Percentiles rank a stretch among this genome's conserved stretches.
Conservation (phyloP, 1,140 invertebrate species). For the Acromyrmex charruanus region DNA sequence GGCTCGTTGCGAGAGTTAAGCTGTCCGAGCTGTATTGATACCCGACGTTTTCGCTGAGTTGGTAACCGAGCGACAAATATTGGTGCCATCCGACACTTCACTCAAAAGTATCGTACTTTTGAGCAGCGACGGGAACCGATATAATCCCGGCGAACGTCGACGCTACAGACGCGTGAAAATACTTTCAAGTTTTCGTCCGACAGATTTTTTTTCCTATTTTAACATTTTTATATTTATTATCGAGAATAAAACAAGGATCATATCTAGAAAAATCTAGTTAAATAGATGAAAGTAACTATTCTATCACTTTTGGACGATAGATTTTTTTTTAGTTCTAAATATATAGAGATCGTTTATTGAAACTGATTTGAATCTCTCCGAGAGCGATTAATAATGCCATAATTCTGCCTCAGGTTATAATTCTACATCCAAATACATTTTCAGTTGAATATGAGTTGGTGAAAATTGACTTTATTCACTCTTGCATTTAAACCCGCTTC, state of each 20-base stretch:
- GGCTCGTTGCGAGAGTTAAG: neutral
- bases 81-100: constrained; percentile 29
- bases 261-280: neutral
- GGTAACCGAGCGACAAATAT: constrained; percentile 16
- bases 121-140: neutral
- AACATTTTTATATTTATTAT: neutral
- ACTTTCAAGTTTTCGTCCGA: neutral
- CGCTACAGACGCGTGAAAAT: neutral
- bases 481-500: neutral
- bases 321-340: neutral
- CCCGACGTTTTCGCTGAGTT: neutral
- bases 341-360: neutral
- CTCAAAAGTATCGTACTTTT: constrained; percentile 28
- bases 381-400: neutral
- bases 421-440: constrained; percentile 24
- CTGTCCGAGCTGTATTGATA: constrained; percentile 16
- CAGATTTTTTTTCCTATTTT: neutral
- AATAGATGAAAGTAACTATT: neutral
- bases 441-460: neutral
- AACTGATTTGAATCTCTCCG: neutral
- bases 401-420: neutral
- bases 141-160: neutral
- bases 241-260: neutral
- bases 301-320: neutral
- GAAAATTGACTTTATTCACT: constrained; percentile 23